These are phyloP conservation scores for Gadopsis marmoratus DNA, from an alignment of 2,797 vertebrate genomes.

Conservation along the genomic window DNA sequence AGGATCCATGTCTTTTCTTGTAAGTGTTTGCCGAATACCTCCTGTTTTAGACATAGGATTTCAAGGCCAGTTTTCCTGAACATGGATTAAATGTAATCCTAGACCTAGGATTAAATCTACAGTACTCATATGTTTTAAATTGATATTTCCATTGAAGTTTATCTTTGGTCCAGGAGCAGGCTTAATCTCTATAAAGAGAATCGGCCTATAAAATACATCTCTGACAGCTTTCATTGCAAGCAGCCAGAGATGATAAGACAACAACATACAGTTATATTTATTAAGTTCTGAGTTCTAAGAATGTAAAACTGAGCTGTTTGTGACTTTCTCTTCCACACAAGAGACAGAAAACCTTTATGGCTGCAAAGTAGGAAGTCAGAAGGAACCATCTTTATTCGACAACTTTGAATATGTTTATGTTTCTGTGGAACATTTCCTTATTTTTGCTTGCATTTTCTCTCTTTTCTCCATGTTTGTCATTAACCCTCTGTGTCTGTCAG, in stretches of 20 bases:
- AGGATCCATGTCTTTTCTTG: constrained; percentile 90
- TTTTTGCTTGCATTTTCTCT: constrained; percentile 59
- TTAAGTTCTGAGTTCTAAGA: constrained; percentile 1
- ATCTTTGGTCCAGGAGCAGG: not conserved
- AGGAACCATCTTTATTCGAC: constrained; percentile 28
- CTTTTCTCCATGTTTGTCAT: constrained; percentile 50
- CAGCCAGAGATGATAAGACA: not conserved
- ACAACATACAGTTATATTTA: not conserved
- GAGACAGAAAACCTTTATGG: not conserved
- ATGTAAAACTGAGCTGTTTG: not conserved
- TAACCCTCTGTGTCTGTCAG: constrained; percentile 82
- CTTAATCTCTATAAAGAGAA: not conserved
- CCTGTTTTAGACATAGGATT: not conserved
- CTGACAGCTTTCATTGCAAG: not conserved
- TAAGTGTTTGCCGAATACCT: constrained; percentile 69
- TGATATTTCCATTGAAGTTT: not conserved
- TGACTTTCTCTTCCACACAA: constrained; percentile 11
- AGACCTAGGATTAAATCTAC: not conserved
- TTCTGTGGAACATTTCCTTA: constrained; percentile 48
- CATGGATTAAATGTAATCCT: not conserved
- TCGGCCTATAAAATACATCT: not conserved
- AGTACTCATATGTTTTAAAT: not conserved
- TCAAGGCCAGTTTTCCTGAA: not conserved
- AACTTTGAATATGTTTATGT: constrained; percentile 44
- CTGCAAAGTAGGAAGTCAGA: not conserved